Evolutionary conservation across 2,797 vertebrate species (phyloP), one percentile per base, ranked within the genome.

Genomic region (Microctenopoma lineatum): DNA sequence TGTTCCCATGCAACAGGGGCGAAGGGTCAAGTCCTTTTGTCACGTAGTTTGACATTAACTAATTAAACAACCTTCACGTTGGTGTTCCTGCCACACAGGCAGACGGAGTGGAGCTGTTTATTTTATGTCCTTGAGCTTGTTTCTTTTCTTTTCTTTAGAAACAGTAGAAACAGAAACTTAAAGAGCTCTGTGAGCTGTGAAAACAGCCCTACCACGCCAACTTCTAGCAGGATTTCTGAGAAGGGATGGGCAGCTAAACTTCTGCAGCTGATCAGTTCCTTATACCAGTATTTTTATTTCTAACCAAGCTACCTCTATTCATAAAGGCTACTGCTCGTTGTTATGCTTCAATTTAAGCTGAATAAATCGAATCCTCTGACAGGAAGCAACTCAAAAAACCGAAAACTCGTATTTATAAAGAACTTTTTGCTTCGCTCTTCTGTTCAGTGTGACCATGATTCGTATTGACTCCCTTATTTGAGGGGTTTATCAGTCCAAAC

Each of bases 11-110:
- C 12, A 18, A 76, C 41, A 54, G 29, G 38, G 77, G 68, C 72
- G 2, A 87, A 81, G 41, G 89, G 84, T 90, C 85, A 87, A 77
- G 79, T 65, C 46, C 66, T 69, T 70, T 41, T 63, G 72, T 76
- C 56, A 13, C 0, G n/a, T 56, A 1, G 21, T 77, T 74, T 57
- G 75, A 48, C 70, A 79, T 82, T 53, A 83, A 77, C 77, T 21
- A 1, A 57, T 27, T 57, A 29, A 66, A 48, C 7, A 5, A 38
- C 38, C 36, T 68, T 25, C 14, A 5, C 34, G 42, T 27, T 15
- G 11, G 53, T 50, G 11, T 41, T 58, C 3, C 21, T 57, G 39
- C 42, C 14, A 3, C 56, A 26, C 53, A n/a, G 52, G 7, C 1
- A 0, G 36, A 47, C 8, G 3, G 11, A 32, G 32, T 21, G 21